These are phyloP conservation scores for Pandemis corylana DNA, from an alignment of 2,888 invertebrate species.

Conservation along the genomic window DNA sequence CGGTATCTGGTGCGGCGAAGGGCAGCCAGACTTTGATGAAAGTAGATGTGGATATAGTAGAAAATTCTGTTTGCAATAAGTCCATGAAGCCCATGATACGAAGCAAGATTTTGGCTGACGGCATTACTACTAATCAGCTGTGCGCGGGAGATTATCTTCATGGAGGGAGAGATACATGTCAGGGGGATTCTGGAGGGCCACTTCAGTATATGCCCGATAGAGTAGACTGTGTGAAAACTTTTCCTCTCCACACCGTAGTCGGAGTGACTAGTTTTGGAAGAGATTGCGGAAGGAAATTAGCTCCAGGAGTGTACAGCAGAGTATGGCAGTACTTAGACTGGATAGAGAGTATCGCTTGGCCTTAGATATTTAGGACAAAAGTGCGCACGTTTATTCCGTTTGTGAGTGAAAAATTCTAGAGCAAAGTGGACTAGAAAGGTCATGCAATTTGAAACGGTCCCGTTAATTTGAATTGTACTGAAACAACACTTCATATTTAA, in stretches of 20 bases:
- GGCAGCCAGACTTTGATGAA: constrained; percentile 80
- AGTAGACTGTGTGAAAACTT: constrained; percentile 68
- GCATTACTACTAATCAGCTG: constrained; percentile 69
- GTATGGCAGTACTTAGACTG: constrained; percentile 77
- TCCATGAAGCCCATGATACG: constrained; percentile 73
- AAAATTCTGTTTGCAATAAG: constrained; percentile 64
- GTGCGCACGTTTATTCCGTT: background rate
- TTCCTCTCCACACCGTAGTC: constrained; percentile 75
- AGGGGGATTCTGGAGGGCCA: constrained; percentile 81
- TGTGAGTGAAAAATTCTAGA: background rate
- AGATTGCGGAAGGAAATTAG: constrained; percentile 79
- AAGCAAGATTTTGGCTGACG: constrained; percentile 63
- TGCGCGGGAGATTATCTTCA: constrained; percentile 79
- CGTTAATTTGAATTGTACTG: constrained; percentile 23
- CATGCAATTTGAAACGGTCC: background rate
- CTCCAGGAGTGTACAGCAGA: constrained; percentile 82
- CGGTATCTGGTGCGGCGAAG: constrained; percentile 66
- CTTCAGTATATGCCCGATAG: constrained; percentile 71
- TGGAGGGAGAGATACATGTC: constrained; percentile 79
- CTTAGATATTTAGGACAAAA: constrained; percentile 44
- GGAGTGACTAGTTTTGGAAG: constrained; percentile 84
- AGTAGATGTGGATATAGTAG: constrained; percentile 74
- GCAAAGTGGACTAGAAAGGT: background rate
- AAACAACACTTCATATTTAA: constrained; percentile 32
- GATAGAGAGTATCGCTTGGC: constrained; percentile 82